phyloP scores from a whole-genome alignment of 2,888 invertebrate genomes.

The Eristalinus aeneus region DNA sequence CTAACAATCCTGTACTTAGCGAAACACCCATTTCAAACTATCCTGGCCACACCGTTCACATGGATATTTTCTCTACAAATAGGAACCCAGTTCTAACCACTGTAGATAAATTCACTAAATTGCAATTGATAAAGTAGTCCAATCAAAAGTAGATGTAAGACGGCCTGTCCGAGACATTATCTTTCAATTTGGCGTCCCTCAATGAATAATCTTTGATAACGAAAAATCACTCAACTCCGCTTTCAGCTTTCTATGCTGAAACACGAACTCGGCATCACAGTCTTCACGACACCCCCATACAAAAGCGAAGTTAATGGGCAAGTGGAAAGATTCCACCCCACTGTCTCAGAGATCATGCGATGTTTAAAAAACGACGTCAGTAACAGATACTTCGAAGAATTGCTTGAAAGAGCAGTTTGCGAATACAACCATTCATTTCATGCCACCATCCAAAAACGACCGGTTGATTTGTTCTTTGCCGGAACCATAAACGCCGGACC shows the following conservation, averaged over 20 bases:
- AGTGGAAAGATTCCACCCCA: slow-evolving; percentile 53
- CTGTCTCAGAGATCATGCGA: slow-evolving; percentile 33
- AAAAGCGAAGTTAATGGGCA: slow-evolving; percentile 48
- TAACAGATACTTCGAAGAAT: slow-evolving; percentile 33
- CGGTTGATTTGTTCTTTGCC: slow-evolving; percentile 46
- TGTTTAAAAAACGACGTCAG: slow-evolving; percentile 26
- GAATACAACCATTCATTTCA: slow-evolving; percentile 56
- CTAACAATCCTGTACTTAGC: neutral
- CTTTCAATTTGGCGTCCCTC: slow-evolving; percentile 1
- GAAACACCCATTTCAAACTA: neutral
- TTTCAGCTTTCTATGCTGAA: slow-evolving; percentile 32
- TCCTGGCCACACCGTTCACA: neutral
- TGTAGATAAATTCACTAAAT: neutral
- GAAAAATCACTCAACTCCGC: slow-evolving; percentile 33
- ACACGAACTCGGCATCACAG: slow-evolving; percentile 25
- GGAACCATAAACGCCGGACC: slow-evolving; percentile 20
- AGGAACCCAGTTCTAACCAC: neutral
- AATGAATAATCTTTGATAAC: slow-evolving; percentile 37
- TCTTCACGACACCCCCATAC: neutral
- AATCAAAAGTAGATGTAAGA: slow-evolving; percentile 3
- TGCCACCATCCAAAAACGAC: slow-evolving; percentile 49
- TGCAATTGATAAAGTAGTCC: neutral
- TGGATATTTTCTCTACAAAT: neutral
- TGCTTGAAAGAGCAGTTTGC: slow-evolving; percentile 33
- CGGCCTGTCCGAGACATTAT: slow-evolving; percentile 13